Evolutionary conservation across 2,113 vertebrate species (phyloP).

Genomic region (Strigops habroptila): DNA sequence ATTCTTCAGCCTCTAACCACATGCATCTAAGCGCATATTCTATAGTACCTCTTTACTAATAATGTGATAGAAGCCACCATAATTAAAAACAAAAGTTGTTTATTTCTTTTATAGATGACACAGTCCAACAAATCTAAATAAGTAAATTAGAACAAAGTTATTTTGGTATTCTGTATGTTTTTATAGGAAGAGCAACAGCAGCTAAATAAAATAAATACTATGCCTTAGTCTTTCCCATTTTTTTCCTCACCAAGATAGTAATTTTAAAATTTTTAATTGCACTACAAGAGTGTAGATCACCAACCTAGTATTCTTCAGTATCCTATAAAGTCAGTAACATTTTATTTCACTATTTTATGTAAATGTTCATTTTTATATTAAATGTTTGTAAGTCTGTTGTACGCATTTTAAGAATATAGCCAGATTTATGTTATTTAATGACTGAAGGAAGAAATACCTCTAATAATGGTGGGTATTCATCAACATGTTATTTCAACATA

Average conservation of each 20-base stretch:
- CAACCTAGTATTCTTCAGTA: neutral
- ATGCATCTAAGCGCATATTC: neutral
- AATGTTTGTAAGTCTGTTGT: neutral
- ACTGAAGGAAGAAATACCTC: neutral
- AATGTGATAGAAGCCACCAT: neutral
- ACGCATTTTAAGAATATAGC: neutral
- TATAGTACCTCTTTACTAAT: neutral
- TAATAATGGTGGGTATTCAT: neutral
- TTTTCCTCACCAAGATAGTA: rapidly evolving
- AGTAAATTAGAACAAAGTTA: neutral
- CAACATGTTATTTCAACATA: neutral
- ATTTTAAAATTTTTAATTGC: neutral
- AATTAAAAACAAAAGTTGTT: neutral
- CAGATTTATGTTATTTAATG: neutral
- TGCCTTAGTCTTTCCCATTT: neutral
- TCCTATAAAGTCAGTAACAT: neutral
- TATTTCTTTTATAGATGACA: neutral
- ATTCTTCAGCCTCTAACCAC: neutral
- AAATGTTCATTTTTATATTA: neutral
- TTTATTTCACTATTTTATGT: neutral
- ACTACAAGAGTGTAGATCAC: neutral
- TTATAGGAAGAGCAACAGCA: neutral
- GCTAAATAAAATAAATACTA: neutral
- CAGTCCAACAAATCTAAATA: neutral
- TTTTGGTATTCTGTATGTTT: neutral